A percentile compares a stretch with the other conserved stretches of the same genome.
Conservation (phyloP, 2,797 vertebrate species). For the Delichon dasypus region DNA sequence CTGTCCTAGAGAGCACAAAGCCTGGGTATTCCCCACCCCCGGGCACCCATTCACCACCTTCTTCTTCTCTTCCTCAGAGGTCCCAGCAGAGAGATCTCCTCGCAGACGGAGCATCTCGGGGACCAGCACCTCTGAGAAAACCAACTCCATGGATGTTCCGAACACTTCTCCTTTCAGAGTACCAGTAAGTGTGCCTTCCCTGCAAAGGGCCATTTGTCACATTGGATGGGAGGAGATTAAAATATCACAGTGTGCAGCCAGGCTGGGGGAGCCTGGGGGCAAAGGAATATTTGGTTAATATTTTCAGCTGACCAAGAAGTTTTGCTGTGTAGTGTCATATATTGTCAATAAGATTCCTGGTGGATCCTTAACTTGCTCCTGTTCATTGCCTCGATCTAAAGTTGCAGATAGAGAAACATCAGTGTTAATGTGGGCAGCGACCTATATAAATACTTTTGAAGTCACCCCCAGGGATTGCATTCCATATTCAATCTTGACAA, state of each 20-base stretch:
- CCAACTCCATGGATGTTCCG: constrained; percentile 82
- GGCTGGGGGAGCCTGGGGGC: background rate
- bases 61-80: constrained; percentile 73
- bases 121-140: constrained; percentile 89
- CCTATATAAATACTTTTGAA: constrained; percentile 44
- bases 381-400: background rate
- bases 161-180: constrained; percentile 96
- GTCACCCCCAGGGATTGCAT: background rate
- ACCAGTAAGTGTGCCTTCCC: constrained; percentile 80
- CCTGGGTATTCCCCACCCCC: constrained; percentile 2
- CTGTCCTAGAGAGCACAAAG: background rate
- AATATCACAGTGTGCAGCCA: background rate
- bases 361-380: background rate
- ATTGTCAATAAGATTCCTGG: background rate
- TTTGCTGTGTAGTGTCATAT: background rate
- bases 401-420: background rate
- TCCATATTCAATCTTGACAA: background rate
- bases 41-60: constrained; percentile 12
- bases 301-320: background rate
- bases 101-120: constrained; percentile 95
- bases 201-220: background rate
- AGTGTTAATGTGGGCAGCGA: constrained; percentile 23
- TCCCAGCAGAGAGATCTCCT: constrained; percentile 90
- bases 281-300: background rate
- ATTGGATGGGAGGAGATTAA: background rate